Evolutionary conservation across 2,888 invertebrate genomes (phyloP).

Genomic region (Oxyteleia sp.): DNA sequence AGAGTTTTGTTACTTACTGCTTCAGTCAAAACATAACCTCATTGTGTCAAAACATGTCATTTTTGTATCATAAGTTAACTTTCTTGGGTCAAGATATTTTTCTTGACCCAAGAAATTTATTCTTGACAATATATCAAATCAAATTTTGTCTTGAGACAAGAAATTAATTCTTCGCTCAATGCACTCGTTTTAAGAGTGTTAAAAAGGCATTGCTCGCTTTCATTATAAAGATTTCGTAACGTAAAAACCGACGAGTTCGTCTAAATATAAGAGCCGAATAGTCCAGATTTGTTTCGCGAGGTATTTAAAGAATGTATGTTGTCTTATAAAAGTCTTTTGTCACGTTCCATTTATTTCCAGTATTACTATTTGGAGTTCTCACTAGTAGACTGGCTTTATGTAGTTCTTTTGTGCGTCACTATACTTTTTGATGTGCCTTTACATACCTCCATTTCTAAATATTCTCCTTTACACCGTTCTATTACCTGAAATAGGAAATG

Average conservation of each 20-base stretch:
- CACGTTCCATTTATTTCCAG: conserved; percentile 33
- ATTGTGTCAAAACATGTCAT: too few relatives aligned
- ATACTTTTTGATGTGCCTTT: conserved; percentile 52
- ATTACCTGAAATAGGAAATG: conserved; percentile 32
- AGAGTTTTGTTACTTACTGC: too few relatives aligned
- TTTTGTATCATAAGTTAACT: too few relatives aligned
- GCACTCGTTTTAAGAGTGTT: too few relatives aligned
- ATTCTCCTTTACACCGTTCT: conserved; percentile 45
- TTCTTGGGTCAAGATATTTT: too few relatives aligned
- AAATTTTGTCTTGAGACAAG: too few relatives aligned
- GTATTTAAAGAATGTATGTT: conserved; percentile 41
- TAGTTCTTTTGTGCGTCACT: conserved; percentile 46
- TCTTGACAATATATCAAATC: too few relatives aligned
- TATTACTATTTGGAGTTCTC: conserved; percentile 27
- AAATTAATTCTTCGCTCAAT: too few relatives aligned
- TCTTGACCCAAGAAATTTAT: too few relatives aligned
- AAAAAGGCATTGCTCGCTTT: too few relatives aligned
- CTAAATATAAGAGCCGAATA: conserved; percentile 19
- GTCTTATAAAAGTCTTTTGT: conserved; percentile 54
- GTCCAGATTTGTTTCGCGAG: conserved; percentile 8
- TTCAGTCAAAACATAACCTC: too few relatives aligned
- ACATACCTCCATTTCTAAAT: conserved; percentile 46
- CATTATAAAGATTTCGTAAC: too few relatives aligned
- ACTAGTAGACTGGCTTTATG: conserved; percentile 16
- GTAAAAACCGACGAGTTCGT: conserved; percentile 20